Evolutionary conservation across 2,888 invertebrate species (phyloP), one percentile per base, ranked within the genome.

Genomic region (Oscheius onirici): DNA sequence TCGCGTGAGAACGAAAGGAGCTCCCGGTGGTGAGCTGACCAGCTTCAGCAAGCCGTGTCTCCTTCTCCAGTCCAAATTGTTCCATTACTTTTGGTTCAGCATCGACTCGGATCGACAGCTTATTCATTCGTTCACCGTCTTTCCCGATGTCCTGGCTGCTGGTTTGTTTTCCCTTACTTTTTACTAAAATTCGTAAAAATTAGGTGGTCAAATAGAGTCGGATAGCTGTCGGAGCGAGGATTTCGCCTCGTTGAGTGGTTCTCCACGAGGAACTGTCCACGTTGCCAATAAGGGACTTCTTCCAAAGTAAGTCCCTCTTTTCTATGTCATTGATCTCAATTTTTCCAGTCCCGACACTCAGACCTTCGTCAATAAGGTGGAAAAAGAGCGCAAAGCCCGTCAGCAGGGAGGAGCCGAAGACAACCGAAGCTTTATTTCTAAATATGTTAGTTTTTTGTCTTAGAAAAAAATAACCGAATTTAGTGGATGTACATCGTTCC

Each of bases 401-500:
- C 91, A 92, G 24, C 94, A 95, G 87, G 89, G 89, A 28, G 88
- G 89, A 13, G 88, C 89, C 76, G 88, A 88, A 46, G 97, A 97
- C 88, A 97, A 95, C 88, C 91, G 95, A 86, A 95, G 96, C 57
- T 97, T 97, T 90, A 91, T 97, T 81, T 94, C 94, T 2, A 97
- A 96, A 96, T 97, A 97, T 91, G 96, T 96, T 91, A 92, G 94
- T 88, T n/a, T 13, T 46, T n/a, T n/a, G n/a, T n/a, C n/a, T n/a
- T 17, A 15, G 0, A 5, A 20, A 55, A 0, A 8, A 10, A 20
- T 26, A 15, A 10, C 26, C 86, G 77, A 88, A 93, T 92, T 79
- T 91, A 96, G 95, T 97, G 97, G 97, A 97, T 97, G 95, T 97
- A 97, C 89, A 95, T 97, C 83, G 93, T 97, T 54, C 96, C 97